Base-by-base conservation (phyloP, 2,797 vertebrate genomes). In the Enteromius mattozi region DNA sequence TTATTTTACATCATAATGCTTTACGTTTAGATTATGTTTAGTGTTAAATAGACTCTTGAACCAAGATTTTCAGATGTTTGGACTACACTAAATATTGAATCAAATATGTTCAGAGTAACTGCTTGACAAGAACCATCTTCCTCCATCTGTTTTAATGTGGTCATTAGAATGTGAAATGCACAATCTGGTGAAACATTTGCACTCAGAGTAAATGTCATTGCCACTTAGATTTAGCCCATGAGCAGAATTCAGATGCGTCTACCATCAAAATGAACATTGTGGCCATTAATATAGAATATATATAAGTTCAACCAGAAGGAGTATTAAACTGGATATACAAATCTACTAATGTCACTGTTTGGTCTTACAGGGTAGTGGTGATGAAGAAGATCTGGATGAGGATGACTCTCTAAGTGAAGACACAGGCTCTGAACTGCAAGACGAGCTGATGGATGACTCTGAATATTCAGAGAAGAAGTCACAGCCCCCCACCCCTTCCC, bases 361-460 rank as follows among this genome's bases (percentile, higher is more conserved):
- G 45, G 47, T 65, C 35, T 45, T 86, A 65, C 89, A 99, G 98
- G 97, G 96, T 88, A 99, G 98, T 85, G 97, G 96, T 35, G 95
- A 96, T 56, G 97, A 99, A 89, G 98, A 99, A 33, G 98, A 99
- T 47, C 95, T 98, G 78, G 98, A 99, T 85, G 98, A 99, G 84
- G 97, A 98, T 1, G 97, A 99, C 72, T 98, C 97, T 37, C 90
- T 98, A 75, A 98, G 96, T 84, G 98, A 99, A 88, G 98, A 96
- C 87, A 96, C 97, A 8, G 96, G 96, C 13, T 99, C 97, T 1
- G 98, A 99, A 92, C 93, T 96, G 81, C 97, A 97, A 85, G 97
- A 99, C 0, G 97, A 99, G 80, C 91, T 98, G 37, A 96, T 97
- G 88, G 98, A 99, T 70, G 97, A 99, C 85, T 97, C 97, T 0